These are phyloP conservation scores for Scleropages formosus DNA, from an alignment of 2,797 vertebrate genomes.

Conservation along the genomic window DNA sequence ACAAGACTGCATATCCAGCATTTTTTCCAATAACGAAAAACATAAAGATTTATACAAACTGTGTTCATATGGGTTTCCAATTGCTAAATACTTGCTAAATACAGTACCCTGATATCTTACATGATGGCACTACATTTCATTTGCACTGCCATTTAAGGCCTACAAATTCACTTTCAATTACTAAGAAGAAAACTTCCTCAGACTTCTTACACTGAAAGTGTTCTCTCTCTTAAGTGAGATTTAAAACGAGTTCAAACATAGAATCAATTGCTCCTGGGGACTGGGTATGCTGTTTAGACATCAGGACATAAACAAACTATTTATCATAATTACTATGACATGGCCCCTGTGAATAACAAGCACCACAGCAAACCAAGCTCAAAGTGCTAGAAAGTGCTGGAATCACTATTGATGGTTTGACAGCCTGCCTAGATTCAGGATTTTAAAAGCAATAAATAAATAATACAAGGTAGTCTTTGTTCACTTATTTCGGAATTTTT, in stretches of 20 bases:
- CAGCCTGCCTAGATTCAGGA: not conserved
- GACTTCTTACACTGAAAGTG: constrained; percentile 7
- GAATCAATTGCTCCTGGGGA: not conserved
- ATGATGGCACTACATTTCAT: not conserved
- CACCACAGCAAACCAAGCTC: not conserved
- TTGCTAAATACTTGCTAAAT: not conserved
- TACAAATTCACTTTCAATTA: not conserved
- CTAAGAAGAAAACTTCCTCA: not conserved
- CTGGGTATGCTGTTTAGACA: not conserved
- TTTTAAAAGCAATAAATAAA: not conserved
- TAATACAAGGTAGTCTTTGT: not conserved
- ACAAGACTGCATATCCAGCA: not conserved
- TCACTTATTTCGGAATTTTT: not conserved
- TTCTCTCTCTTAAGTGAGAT: not conserved
- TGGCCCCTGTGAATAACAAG: constrained; percentile 2
- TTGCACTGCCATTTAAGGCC: not conserved
- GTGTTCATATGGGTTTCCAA: not conserved
- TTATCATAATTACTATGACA: constrained; percentile 1
- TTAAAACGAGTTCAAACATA: not conserved
- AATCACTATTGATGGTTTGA: not conserved
- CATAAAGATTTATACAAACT: not conserved
- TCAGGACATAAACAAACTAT: not conserved
- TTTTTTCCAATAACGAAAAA: not conserved
- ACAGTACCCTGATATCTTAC: not conserved
- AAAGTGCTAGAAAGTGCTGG: not conserved